Evolutionary conservation across 2,113 vertebrate species (phyloP).

Genomic region (Corythoichthys haematopterus): DNA sequence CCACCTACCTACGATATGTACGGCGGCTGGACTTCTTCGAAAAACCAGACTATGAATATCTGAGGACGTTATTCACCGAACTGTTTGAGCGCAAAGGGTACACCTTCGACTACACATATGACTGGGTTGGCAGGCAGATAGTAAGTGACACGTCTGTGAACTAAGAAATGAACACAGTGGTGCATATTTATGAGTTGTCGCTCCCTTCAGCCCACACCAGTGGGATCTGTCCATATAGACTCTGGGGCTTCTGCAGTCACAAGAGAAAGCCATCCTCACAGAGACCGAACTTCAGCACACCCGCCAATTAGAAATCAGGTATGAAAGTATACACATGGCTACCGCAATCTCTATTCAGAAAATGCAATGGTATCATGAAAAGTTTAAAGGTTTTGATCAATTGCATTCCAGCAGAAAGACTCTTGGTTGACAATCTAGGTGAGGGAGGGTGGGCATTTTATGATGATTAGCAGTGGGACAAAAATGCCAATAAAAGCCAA

Average conservation of each 20-base stretch:
- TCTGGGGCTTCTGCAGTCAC: conserved; percentile 88
- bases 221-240: conserved; percentile 91
- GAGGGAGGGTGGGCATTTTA: too few relatives aligned
- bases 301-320: conserved; percentile 93
- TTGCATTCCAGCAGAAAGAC: too few relatives aligned
- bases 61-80: conserved; percentile 93
- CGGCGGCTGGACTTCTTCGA: conserved; percentile 97
- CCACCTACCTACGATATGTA: conserved; percentile 94
- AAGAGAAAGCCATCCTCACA: conserved; percentile 86
- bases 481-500: too few relatives aligned
- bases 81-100: conserved; percentile 97
- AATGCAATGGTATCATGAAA: neutral
- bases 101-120: conserved; percentile 94
- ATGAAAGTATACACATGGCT: neutral
- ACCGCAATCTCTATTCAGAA: neutral
- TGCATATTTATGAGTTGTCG: neutral
- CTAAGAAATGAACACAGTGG: neutral
- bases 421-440: too few relatives aligned
- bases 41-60: conserved; percentile 96
- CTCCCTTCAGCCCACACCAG: conserved; percentile 85
- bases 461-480: too few relatives aligned
- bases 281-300: conserved; percentile 86
- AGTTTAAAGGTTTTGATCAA: neutral
- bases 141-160: conserved; percentile 72
- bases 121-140: conserved; percentile 97